These are phyloP conservation scores for Lypha dubia DNA, from an alignment of 2,888 invertebrate species.

Conservation along the genomic window DNA sequence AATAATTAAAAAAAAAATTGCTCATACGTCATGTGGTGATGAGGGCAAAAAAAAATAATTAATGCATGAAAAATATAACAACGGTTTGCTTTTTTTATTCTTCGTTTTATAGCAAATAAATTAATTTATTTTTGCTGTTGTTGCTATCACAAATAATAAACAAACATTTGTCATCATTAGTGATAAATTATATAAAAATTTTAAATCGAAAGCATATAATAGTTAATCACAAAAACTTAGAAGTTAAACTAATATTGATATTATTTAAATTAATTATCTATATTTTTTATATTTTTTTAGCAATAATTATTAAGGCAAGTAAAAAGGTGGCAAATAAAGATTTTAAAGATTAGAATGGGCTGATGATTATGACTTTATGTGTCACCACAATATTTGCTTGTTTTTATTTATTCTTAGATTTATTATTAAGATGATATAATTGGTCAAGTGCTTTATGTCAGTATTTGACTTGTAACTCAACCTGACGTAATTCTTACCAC, in stretches of 20 bases:
- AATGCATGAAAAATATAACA: slow-evolving; percentile 6
- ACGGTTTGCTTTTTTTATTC: slow-evolving; percentile 13
- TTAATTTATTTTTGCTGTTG: slow-evolving; percentile 16
- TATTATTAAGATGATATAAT: too few relatives aligned
- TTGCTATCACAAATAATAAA: slow-evolving; percentile 10
- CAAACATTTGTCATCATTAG: slow-evolving; percentile 60
- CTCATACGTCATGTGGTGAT: slow-evolving; percentile 53
- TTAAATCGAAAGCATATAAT: slow-evolving; percentile 17
- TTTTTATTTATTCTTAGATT: too few relatives aligned
- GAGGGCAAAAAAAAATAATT: slow-evolving; percentile 34
- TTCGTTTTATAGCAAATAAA: slow-evolving; percentile 18
- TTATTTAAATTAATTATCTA: background rate
- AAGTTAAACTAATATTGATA: slow-evolving; percentile 1
- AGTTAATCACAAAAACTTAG: background rate
- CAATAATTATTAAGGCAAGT: background rate
- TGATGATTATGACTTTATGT: too few relatives aligned
- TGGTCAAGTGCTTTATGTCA: too few relatives aligned
- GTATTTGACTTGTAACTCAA: too few relatives aligned
- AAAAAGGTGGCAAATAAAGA: too few relatives aligned
- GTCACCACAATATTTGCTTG: too few relatives aligned
- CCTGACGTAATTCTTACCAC: too few relatives aligned
- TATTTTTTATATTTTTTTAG: background rate
- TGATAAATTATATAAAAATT: slow-evolving; percentile 40
- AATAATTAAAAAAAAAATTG: slow-evolving; percentile 14
- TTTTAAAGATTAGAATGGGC: too few relatives aligned